These are phyloP conservation scores for Conus betulinus DNA, from an alignment of 1,140 invertebrate genomes.

Conservation along the genomic window DNA sequence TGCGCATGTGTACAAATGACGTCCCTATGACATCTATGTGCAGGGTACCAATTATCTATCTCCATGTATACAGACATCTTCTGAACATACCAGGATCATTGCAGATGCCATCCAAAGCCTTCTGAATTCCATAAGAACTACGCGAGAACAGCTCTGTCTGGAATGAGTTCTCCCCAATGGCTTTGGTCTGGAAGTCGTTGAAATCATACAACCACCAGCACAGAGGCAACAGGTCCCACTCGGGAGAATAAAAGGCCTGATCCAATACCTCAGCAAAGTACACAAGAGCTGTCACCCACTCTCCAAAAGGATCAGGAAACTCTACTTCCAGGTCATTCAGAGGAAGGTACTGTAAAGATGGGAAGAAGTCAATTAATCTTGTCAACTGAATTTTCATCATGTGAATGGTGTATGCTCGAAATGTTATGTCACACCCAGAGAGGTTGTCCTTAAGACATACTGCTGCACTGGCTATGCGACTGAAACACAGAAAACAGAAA, in stretches of 20 bases:
- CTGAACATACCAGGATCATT: constrained; percentile 9
- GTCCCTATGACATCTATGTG: no score
- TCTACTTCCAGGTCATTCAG: background rate
- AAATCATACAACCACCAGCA: constrained; percentile 22
- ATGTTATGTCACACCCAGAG: background rate
- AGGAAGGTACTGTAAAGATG: background rate
- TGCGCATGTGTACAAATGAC: background rate
- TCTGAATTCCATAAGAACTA: background rate
- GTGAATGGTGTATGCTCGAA: background rate
- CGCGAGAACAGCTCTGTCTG: background rate
- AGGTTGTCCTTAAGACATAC: background rate
- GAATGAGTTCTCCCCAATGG: background rate
- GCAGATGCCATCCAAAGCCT: background rate
- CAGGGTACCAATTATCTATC: no score
- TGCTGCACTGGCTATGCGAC: background rate
- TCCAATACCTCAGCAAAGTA: background rate
- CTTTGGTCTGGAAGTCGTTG: no score
- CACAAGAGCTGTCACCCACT: background rate
- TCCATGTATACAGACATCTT: background rate
- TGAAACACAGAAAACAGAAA: background rate
- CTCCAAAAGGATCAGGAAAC: background rate
- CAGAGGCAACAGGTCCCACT: constrained; percentile 18
- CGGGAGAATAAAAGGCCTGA: background rate
- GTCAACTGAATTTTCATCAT: background rate
- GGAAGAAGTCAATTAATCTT: background rate